Evolutionary conservation across 2,888 invertebrate genomes (phyloP).

Genomic region (Lottia scabra): DNA sequence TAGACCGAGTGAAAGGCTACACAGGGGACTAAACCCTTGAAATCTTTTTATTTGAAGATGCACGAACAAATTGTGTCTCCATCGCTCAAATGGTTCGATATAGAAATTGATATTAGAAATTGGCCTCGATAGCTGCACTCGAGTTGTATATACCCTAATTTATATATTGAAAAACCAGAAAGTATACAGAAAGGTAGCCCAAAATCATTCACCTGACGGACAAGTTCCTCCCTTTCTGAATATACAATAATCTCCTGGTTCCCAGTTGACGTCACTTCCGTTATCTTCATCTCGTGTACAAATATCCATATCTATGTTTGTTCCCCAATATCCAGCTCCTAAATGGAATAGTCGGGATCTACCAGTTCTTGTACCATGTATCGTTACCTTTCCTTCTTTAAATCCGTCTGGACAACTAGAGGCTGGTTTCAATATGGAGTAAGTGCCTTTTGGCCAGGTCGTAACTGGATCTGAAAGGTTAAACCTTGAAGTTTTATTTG

Average conservation of each 20-base stretch:
- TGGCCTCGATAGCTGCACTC: too few relatives aligned
- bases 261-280: slow-evolving; percentile 10
- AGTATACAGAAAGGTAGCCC: too few relatives aligned
- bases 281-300: neutral
- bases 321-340: neutral
- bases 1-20: too few relatives aligned
- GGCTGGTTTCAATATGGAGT: slow-evolving; percentile 29
- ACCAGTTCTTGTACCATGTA: neutral
- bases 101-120: too few relatives aligned
- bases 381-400: slow-evolving; percentile 13
- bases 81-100: too few relatives aligned
- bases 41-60: too few relatives aligned
- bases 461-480: neutral
- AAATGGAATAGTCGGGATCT: neutral
- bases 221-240: slow-evolving; percentile 14
- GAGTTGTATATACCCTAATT: too few relatives aligned
- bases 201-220: slow-evolving; percentile 8
- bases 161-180: too few relatives aligned
- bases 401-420: slow-evolving; percentile 35
- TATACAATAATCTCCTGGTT: slow-evolving; percentile 16
- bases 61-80: too few relatives aligned
- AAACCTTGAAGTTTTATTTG: too few relatives aligned
- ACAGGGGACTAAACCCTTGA: too few relatives aligned
- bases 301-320: neutral
- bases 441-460: slow-evolving; percentile 28